A percentile compares a stretch with the other conserved stretches of the same genome.
Evolutionary conservation across 1,140 invertebrate genomes (phyloP).

Genomic region (Drosophila ambigua): DNA sequence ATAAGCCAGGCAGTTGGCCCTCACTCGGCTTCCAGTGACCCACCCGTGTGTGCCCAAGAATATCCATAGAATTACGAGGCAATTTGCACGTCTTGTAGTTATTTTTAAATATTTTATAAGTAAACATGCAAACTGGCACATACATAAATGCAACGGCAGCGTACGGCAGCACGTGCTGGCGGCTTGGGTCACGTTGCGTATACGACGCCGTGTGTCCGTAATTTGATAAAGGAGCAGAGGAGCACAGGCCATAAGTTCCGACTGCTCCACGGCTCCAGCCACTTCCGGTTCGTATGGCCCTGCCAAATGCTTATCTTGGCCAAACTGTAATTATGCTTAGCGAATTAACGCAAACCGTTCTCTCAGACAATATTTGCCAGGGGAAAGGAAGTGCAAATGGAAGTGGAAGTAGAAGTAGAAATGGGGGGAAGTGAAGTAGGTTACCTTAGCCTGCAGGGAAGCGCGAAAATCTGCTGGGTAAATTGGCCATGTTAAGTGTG

Average conservation of each 20-base stretch:
- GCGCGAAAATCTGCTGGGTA: constrained; percentile 21
- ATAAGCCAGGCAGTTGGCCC: not conserved
- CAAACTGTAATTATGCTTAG: constrained; percentile 55
- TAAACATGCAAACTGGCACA: constrained; percentile 27
- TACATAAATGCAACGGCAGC: constrained; percentile 52
- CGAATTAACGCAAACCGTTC: constrained; percentile 40
- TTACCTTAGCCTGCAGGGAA: constrained; percentile 21
- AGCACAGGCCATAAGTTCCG: constrained; percentile 21
- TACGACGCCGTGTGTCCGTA: constrained; percentile 46
- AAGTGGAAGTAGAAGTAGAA: too few relatives aligned
- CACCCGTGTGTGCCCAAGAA: constrained; percentile 58
- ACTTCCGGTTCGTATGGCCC: constrained; percentile 1
- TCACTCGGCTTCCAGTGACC: constrained; percentile 2
- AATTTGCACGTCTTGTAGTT: constrained; percentile 72
- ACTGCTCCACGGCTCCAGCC: not conserved
- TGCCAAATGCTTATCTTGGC: constrained; percentile 45
- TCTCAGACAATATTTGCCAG: constrained; percentile 19
- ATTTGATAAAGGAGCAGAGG: constrained; percentile 38
- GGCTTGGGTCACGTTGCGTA: constrained; percentile 55
- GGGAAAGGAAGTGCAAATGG: not conserved
- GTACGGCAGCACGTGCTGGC: constrained; percentile 44
- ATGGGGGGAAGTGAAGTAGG: not conserved
- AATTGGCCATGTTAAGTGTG: constrained; percentile 33
- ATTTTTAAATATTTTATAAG: constrained; percentile 80
- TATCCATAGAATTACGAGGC: constrained; percentile 24